Percentiles rank a stretch among this genome's conserved stretches.
phyloP scores from a whole-genome alignment of 2,888 invertebrate species.

The Charanyca ferruginea region DNA sequence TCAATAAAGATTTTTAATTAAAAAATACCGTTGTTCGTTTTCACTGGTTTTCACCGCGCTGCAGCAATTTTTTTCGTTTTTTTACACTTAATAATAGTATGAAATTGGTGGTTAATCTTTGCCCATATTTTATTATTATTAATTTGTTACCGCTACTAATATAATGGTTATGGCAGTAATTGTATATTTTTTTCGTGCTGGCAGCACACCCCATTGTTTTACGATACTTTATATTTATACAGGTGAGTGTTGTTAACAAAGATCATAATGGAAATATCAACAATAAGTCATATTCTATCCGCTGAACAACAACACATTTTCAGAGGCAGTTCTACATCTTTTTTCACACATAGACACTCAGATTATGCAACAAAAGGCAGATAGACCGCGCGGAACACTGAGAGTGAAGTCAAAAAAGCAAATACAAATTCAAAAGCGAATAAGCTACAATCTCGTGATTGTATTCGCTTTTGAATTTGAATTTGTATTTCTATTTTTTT shows the following conservation, averaged over 20 bases:
- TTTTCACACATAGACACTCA: no score
- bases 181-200: background rate
- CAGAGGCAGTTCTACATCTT: no score
- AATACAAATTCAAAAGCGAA: no score
- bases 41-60: no score
- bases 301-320: no score
- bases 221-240: background rate
- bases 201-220: background rate
- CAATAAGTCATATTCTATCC: no score
- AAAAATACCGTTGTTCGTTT: background rate
- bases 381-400: no score
- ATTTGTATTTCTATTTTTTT: no score
- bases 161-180: background rate
- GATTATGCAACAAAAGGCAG: no score
- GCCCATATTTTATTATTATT: background rate
- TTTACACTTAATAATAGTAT: background rate
- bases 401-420: no score
- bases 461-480: no score
- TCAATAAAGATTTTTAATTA: conserved; percentile 11
- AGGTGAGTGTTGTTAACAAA: background rate
- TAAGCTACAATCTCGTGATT: no score
- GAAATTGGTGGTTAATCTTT: background rate
- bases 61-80: background rate
- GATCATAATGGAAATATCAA: background rate
- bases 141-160: background rate